Base-by-base conservation (phyloP, 2,797 vertebrate genomes). In the Lagodon rhomboides region DNA sequence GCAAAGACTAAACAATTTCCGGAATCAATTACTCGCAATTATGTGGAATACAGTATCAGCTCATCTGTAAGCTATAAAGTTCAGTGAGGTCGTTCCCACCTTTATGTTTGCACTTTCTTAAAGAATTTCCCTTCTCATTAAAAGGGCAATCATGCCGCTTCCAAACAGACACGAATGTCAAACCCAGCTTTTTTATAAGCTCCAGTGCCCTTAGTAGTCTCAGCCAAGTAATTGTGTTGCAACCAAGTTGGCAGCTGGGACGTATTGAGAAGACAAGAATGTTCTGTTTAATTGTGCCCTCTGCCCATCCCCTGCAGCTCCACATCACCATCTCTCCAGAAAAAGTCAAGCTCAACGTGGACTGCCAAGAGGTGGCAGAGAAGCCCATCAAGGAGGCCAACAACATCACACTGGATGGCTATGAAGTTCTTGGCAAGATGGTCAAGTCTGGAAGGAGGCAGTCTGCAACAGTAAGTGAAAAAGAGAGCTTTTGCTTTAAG, bases 341-440 rank as follows among this genome's bases (percentile, higher is more conserved):
- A 88, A 98, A 93, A 89, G 94, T 99, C 90, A 99, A 98, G 89
- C 94, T 99, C 88, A 97, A 96, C 46, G 81, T 99, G 60, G 99
- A 99, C 91, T 99, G 99, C 92, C 96, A 95, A 92, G 97, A 98
- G 93, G 96, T 98, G 90, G 88, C 96, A 84, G 98, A 99, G 93
- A 99, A 98, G 91, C 94, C 95, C 77, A 96, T 99, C 88, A 98
- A 98, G 81, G 97, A 96, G 87, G 96, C 97, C 94, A 97, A 94
- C 76, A 99, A 98, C 93, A 96, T 99, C 90, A 96, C 98, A 41
- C 93, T 96, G 60, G 97, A 99, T 60, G 99, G 98, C 81, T 96
- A 95, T 79, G 98, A 99, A 96, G 96, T 99, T 83, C 97, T 99
- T 87, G 99, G 99, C 85, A 99, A 97, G 90, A 93, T 99, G 89